Conservation (phyloP, 2,113 vertebrate species). For the Monopterus albus region DNA sequence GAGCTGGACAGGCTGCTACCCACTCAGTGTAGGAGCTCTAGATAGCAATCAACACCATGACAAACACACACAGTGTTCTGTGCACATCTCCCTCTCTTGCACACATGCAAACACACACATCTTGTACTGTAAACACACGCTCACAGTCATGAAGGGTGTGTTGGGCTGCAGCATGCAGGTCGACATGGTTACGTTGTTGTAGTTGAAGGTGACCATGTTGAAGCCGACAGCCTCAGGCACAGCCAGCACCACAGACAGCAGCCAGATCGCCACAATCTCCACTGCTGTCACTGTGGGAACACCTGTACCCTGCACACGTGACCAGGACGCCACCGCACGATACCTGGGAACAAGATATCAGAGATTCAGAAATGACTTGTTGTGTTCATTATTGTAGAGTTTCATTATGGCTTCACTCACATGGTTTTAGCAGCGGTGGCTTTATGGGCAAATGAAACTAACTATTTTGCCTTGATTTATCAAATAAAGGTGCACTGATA, state of each 20-base stretch:
- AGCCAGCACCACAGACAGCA: slow-evolving; percentile 88
- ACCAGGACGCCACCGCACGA: slow-evolving; percentile 95
- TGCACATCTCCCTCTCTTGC: not conserved
- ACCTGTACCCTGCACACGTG: slow-evolving; percentile 90
- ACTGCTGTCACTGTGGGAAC: slow-evolving; percentile 89
- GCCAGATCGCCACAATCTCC: slow-evolving; percentile 92
- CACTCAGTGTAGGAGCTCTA: too few species aligned
- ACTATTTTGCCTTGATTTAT: too few species aligned
- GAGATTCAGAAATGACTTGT: too few species aligned
- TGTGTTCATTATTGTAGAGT: too few species aligned
- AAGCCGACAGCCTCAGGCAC: slow-evolving; percentile 94
- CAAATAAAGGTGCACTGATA: too few species aligned
- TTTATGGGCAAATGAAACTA: too few species aligned
- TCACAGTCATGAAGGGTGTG: slow-evolving; percentile 87
- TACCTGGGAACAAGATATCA: slow-evolving; percentile 80
- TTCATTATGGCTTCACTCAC: too few species aligned
- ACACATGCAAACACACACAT: not conserved
- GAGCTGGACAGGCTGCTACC: too few species aligned
- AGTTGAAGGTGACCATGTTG: slow-evolving; percentile 84
- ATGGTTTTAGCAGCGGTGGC: too few species aligned
- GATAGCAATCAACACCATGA: slow-evolving; percentile 23
- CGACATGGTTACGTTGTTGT: slow-evolving; percentile 78
- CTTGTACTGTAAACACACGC: not conserved
- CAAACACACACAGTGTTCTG: not conserved
- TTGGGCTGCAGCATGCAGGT: slow-evolving; percentile 90